phyloP scores from a whole-genome alignment of 2,113 vertebrate genomes.

The Urocolius indicus region DNA sequence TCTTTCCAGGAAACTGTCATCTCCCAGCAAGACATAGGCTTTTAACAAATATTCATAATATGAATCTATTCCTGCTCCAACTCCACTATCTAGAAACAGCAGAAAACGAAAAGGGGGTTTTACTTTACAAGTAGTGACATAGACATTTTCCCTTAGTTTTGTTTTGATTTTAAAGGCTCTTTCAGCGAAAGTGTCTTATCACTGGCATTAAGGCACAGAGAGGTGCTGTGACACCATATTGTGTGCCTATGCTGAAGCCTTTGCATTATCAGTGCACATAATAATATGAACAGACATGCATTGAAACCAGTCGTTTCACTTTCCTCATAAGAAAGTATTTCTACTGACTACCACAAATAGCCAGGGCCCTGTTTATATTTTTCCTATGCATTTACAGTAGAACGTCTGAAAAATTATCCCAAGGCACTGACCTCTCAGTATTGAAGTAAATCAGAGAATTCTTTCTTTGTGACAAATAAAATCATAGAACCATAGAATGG shows the following conservation, averaged over 20 bases:
- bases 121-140: not conserved
- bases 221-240: not conserved
- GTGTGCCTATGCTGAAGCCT: not conserved
- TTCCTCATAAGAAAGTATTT: not conserved
- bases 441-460: not conserved
- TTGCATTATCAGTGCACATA: not conserved
- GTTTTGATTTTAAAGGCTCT: not conserved
- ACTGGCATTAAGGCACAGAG: not conserved
- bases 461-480: not conserved
- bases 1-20: constrained; percentile 94
- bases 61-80: constrained; percentile 97
- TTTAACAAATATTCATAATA: constrained; percentile 99
- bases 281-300: not conserved
- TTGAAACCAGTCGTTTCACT: not conserved
- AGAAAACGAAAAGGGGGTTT: not conserved
- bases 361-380: not conserved
- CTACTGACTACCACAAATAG: not conserved
- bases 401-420: not conserved
- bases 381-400: not conserved
- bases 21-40: constrained; percentile 95
- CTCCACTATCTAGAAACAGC: constrained; percentile 89
- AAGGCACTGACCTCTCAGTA: not conserved
- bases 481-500: no score
- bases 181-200: not conserved
- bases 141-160: not conserved